Evolutionary conservation across 2,797 vertebrate genomes (phyloP).

Genomic region (Hozukius guyotensis): DNA sequence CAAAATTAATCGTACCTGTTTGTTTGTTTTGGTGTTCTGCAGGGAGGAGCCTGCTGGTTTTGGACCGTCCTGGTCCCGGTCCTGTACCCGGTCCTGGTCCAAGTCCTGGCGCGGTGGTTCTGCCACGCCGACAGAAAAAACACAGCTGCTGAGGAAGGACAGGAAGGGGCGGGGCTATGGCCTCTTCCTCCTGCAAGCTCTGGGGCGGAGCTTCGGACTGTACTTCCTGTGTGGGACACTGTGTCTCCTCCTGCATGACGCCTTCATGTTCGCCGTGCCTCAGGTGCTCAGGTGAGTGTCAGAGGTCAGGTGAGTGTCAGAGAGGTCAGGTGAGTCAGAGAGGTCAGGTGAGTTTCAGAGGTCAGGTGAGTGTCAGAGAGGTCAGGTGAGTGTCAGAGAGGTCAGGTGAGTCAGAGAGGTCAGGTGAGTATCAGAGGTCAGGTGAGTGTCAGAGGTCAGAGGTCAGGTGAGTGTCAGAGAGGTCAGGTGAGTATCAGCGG

Average conservation of each 20-base stretch:
- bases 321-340: too few relatives aligned
- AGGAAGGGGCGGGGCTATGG: slow-evolving; percentile 49
- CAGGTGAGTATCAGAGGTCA: too few relatives aligned
- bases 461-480: too few relatives aligned
- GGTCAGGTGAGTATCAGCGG: too few relatives aligned
- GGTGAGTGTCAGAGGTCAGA: too few relatives aligned
- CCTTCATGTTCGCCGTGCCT: slow-evolving; percentile 87
- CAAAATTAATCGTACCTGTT: background rate
- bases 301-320: too few relatives aligned
- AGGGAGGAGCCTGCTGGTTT: background rate
- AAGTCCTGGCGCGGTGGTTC: background rate
- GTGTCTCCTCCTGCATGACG: slow-evolving; percentile 83
- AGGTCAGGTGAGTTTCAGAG: background rate
- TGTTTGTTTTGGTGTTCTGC: background rate
- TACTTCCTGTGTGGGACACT: slow-evolving; percentile 84
- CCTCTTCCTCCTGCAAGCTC: slow-evolving; percentile 70
- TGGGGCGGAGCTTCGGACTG: slow-evolving; percentile 80
- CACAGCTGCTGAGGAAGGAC: slow-evolving; percentile 67
- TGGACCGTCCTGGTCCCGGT: background rate
- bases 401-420: too few relatives aligned
- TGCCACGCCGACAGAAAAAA: slow-evolving; percentile 68
- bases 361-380: too few relatives aligned
- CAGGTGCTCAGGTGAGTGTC: slow-evolving; percentile 85
- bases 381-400: too few relatives aligned
- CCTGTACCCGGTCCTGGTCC: background rate